Percentiles rank a stretch among this genome's conserved stretches.
phyloP scores from a whole-genome alignment of 2,797 vertebrate genomes.

The Sebastes kiyomatsui region DNA sequence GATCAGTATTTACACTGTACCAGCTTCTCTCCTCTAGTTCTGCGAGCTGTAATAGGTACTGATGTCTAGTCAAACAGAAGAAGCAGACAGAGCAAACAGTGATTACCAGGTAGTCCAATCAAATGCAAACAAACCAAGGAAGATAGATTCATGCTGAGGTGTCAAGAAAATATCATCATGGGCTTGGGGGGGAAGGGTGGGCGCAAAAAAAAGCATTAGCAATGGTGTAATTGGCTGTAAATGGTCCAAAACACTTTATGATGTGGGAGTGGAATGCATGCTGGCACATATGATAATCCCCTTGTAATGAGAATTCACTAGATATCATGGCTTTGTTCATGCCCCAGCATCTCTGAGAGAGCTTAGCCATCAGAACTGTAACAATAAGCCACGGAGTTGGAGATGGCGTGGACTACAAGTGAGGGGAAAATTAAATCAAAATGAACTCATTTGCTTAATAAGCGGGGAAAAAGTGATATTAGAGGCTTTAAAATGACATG shows the following conservation, averaged over 20 bases:
- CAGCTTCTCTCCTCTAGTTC: background rate
- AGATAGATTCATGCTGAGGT: conserved; percentile 33
- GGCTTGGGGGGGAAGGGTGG: conserved; percentile 17
- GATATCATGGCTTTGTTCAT: conserved; percentile 73
- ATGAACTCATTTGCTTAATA: conserved; percentile 21
- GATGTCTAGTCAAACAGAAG: conserved; percentile 29
- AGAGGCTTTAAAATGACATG: conserved; percentile 1
- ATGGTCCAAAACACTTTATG: conserved; percentile 71
- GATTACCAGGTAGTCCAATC: conserved; percentile 31
- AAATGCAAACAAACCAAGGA: conserved; percentile 33
- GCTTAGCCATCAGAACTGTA: conserved; percentile 68
- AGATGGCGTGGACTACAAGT: conserved; percentile 17
- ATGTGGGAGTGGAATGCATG: conserved; percentile 66
- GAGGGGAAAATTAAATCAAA: conserved; percentile 44
- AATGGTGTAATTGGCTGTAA: conserved; percentile 67
- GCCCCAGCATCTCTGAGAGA: conserved; percentile 58
- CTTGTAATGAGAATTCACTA: conserved; percentile 76
- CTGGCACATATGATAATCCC: conserved; percentile 76
- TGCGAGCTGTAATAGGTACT: conserved; percentile 3
- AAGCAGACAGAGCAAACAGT: conserved; percentile 32
- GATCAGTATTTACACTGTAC: conserved; percentile 52
- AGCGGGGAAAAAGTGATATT: background rate
- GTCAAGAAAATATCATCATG: conserved; percentile 53
- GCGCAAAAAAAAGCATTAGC: conserved; percentile 39
- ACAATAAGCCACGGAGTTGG: conserved; percentile 37